These are phyloP conservation scores for Alces alces DNA, from an alignment of 2,113 vertebrate species.

Conservation along the genomic window DNA sequence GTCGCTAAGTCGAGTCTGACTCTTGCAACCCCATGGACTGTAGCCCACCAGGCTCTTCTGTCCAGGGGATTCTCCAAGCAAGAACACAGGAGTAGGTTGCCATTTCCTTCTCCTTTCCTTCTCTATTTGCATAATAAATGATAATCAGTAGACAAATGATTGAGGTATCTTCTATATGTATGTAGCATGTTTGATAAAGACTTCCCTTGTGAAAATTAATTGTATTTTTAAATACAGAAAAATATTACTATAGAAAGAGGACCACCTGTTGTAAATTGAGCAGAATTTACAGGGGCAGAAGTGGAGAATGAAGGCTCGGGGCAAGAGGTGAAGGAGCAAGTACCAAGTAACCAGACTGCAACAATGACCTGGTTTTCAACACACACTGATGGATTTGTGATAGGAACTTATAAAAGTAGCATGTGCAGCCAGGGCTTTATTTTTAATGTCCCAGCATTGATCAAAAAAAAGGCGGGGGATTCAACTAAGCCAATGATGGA, in stretches of 20 bases:
- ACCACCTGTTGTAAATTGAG: no score
- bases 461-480: conserved; percentile 73
- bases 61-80: neutral
- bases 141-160: conserved; percentile 69
- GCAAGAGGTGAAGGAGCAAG: conserved; percentile 28
- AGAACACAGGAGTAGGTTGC: neutral
- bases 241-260: no score
- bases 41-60: neutral
- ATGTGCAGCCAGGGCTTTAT: conserved; percentile 72
- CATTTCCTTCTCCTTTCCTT: neutral
- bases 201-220: no score
- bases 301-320: conserved; percentile 42
- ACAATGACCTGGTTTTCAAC: conserved; percentile 52
- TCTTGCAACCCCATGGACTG: neutral
- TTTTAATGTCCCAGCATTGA: conserved; percentile 83
- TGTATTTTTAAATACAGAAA: no score
- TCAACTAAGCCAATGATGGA: conserved; percentile 84
- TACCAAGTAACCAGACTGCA: neutral
- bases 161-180: no score
- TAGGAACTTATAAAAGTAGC: conserved; percentile 73
- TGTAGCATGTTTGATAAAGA: no score
- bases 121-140: neutral
- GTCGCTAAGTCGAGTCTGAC: neutral
- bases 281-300: neutral
- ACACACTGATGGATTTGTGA: conserved; percentile 57